Base-by-base conservation (phyloP, 2,888 invertebrate genomes). In the Plemyria rubiginata region DNA sequence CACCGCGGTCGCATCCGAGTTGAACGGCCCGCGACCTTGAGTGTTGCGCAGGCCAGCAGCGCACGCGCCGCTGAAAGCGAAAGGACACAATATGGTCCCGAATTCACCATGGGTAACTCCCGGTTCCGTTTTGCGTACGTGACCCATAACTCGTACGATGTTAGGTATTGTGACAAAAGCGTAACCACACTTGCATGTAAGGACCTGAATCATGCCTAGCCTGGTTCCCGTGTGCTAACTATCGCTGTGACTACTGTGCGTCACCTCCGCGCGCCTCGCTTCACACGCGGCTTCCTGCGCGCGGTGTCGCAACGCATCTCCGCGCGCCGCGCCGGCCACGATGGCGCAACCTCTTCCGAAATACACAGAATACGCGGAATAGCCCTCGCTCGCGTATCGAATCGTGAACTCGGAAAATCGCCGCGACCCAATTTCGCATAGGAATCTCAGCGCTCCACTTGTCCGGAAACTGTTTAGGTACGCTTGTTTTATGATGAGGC, bases 21-120 rank as follows among this genome's bases (percentile, higher is more conserved):
- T 92, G 92, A 92, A 92, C 88, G 92, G 86, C 90, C 90, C 88
- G 82, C 91, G 92, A 90, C 92, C 92, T 92, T 92, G 92, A 83
- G 85, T 73, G 82, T 87, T 88, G 88, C 89, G 88, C 60, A 79
- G 82, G 66, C 67, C 53, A 8, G 54, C 53, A 8, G 54, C 63
- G 79, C 83, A 85, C 88, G 86, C 88, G 86, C 81, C 74, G 80
- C 85, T 80, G 90, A 90, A 90, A 91, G 92, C 89, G 91, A 92
- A 92, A 91, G 91, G 90, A 84, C 74, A 73, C 73, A n/a, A n/a
- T n/a, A 75, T 73, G 69, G 78, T 85, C 86, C 88, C 82, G 84
- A 85, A 86, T 84, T 75, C 74, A 78, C 79, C 78, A 75, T 74
- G n/a, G n/a, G n/a, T n/a, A 69, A 67, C 70, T 70, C 70, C 74